phyloP scores from a whole-genome alignment of 2,797 vertebrate genomes.

The Hozukius guyotensis region DNA sequence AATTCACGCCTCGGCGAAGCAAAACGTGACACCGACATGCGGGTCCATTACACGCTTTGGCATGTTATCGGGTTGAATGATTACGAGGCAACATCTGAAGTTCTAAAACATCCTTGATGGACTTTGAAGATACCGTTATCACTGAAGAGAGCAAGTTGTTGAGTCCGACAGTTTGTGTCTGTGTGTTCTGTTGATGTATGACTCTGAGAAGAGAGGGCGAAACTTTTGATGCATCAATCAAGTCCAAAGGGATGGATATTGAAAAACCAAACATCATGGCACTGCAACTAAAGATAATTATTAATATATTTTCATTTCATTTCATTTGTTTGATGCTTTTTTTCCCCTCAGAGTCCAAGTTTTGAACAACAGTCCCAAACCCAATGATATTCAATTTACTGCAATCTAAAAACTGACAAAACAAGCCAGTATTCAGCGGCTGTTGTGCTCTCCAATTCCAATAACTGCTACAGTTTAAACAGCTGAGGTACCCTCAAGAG shows the following conservation, averaged over 20 bases:
- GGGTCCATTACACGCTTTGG: no score
- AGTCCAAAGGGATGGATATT: not conserved
- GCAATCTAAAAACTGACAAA: not conserved
- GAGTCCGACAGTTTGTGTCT: not conserved
- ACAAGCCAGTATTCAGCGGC: not conserved
- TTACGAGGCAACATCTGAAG: not conserved
- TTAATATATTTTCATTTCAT: not conserved
- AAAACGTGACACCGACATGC: no score
- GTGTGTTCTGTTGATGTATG: not conserved
- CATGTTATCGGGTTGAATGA: no score
- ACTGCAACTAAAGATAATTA: not conserved
- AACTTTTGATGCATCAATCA: not conserved
- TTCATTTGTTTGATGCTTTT: not conserved
- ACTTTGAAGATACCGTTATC: not conserved
- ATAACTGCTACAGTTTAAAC: not conserved
- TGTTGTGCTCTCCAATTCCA: not conserved
- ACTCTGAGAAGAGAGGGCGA: not conserved
- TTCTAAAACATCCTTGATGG: not conserved
- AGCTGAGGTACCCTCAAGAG: not conserved
- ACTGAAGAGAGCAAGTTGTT: not conserved
- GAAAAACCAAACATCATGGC: not conserved
- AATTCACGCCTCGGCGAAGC: no score
- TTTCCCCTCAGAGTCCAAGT: not conserved
- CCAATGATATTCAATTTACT: not conserved
- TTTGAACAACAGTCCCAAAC: not conserved